phyloP scores from a whole-genome alignment of 2,113 vertebrate genomes.

The Clarias magur region DNA sequence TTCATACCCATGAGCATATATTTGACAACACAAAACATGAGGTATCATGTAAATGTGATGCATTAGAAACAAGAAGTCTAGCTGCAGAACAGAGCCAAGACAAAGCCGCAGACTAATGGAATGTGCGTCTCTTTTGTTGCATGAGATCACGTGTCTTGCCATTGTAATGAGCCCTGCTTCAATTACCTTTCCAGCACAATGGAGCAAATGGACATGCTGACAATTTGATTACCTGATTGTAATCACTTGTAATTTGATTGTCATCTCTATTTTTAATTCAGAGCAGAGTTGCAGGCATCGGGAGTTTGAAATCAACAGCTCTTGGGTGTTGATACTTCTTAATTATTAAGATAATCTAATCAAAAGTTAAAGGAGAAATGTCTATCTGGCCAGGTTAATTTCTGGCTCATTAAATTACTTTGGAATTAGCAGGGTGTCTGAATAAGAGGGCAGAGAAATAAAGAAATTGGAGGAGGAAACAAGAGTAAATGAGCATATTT shows the following conservation, averaged over 20 bases:
- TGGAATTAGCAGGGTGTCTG: slow-evolving; percentile 64
- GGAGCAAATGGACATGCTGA: slow-evolving; percentile 36
- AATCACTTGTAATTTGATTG: slow-evolving; percentile 67
- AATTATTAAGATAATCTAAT: slow-evolving; percentile 68
- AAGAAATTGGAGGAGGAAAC: slow-evolving; percentile 58
- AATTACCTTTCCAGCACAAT: slow-evolving; percentile 45
- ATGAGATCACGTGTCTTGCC: slow-evolving; percentile 18
- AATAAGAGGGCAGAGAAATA: slow-evolving; percentile 63
- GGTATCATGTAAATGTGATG: not conserved
- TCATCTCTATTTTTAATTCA: slow-evolving; percentile 65
- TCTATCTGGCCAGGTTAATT: slow-evolving; percentile 71
- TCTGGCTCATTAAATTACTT: slow-evolving; percentile 71
- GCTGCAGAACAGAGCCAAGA: not conserved
- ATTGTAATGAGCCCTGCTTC: slow-evolving; percentile 45
- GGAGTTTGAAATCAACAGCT: slow-evolving; percentile 58
- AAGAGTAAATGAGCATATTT: slow-evolving; percentile 51
- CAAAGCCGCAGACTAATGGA: slow-evolving; percentile 26
- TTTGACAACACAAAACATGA: not conserved
- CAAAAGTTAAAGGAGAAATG: slow-evolving; percentile 66
- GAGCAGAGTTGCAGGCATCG: slow-evolving; percentile 45
- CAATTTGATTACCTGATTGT: slow-evolving; percentile 70
- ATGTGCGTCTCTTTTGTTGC: slow-evolving; percentile 42
- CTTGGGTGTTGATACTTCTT: slow-evolving; percentile 67
- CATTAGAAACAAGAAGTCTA: not conserved
- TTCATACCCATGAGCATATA: not conserved